These are phyloP conservation scores for Muscina levida DNA, from an alignment of 2,888 invertebrate genomes.

Conservation along the genomic window DNA sequence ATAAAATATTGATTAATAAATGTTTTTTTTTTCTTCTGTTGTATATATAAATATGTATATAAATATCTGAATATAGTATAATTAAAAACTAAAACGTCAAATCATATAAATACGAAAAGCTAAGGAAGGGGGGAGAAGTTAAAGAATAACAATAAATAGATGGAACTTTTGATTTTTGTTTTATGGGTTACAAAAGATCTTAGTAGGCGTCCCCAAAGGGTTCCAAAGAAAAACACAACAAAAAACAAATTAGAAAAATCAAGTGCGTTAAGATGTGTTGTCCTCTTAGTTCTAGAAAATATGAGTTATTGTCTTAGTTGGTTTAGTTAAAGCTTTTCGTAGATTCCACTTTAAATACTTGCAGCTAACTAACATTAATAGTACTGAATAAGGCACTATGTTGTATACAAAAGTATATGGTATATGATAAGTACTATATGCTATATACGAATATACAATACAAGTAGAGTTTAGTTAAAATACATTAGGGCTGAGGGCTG, in stretches of 20 bases:
- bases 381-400: no score
- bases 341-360: no score
- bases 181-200: no score
- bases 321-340: no score
- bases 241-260: constrained; percentile 18
- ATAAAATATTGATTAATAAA: constrained; percentile 35
- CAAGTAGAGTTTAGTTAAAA: no score
- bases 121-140: constrained; percentile 48
- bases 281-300: constrained; percentile 52
- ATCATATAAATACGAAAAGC: constrained; percentile 55
- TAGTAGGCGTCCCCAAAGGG: not conserved
- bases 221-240: constrained; percentile 36
- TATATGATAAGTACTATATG: no score
- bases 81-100: no score
- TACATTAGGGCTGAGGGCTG: constrained; percentile 40
- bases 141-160: constrained; percentile 39
- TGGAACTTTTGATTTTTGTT: constrained; percentile 25
- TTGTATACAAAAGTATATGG: no score
- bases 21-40: constrained; percentile 10
- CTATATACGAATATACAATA: no score
- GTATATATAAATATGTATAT: no score
- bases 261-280: constrained; percentile 51
- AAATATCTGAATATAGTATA: no score
- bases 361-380: no score
- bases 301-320: constrained; percentile 9